phyloP scores from a whole-genome alignment of 1,140 invertebrate species.

The Apis dorsata region DNA sequence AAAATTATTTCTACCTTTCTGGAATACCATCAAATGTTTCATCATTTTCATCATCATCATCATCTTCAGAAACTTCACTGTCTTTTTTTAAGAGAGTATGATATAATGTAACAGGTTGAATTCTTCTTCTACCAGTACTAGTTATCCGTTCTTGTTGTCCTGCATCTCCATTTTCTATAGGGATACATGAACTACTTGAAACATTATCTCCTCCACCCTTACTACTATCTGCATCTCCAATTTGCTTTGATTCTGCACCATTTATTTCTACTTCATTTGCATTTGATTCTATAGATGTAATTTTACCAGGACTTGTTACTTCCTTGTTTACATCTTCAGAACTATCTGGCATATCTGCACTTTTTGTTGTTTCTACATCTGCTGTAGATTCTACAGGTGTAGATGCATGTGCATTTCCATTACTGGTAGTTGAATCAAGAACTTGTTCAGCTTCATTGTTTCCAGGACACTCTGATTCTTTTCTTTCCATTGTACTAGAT shows the following conservation, averaged over 20 bases:
- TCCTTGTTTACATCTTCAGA: conserved; percentile 81
- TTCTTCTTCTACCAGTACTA: conserved; percentile 65
- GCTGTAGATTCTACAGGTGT: conserved; percentile 60
- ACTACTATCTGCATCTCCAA: conserved; percentile 80
- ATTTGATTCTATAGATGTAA: conserved; percentile 62
- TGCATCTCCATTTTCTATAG: conserved; percentile 80
- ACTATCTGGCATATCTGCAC: conserved; percentile 81
- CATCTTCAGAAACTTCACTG: conserved; percentile 63
- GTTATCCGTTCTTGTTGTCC: conserved; percentile 70
- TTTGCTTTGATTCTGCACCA: conserved; percentile 71
- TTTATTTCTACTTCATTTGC: conserved; percentile 71
- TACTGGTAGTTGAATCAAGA: conserved; percentile 80
- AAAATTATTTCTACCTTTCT: conserved; percentile 64
- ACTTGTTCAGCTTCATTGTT: conserved; percentile 76
- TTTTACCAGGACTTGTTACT: conserved; percentile 79
- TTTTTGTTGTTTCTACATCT: conserved; percentile 71
- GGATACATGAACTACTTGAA: conserved; percentile 74
- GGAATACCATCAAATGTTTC: conserved; percentile 71
- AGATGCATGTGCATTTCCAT: conserved; percentile 73
- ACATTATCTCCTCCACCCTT: conserved; percentile 75
- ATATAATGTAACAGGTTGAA: conserved; percentile 61
- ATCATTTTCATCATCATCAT: conserved; percentile 75
- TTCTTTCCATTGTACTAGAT: conserved; percentile 54
- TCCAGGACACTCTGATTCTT: conserved; percentile 63
- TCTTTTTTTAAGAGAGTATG: conserved; percentile 62